Evolutionary conservation across 2,113 vertebrate genomes (phyloP), one percentile per base, ranked within the genome.

Genomic region (Dissostichus mawsoni): DNA sequence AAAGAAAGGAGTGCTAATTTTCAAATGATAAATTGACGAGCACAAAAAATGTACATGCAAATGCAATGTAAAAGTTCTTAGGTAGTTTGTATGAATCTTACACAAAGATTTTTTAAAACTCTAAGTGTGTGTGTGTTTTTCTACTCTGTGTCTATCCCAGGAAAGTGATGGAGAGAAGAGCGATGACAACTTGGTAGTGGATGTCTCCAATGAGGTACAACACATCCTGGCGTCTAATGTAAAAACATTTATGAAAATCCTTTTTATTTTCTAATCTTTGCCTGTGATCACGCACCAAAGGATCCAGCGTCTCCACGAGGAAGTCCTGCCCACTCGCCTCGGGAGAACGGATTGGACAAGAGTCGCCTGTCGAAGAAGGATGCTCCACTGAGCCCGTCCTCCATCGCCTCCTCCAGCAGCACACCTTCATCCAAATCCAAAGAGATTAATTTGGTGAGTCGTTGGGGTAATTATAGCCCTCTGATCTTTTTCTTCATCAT

Each of bases 101-200:
- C 29, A 29, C 29, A 29, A 29, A 29, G 29, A 4, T 29, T 4
- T 29, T 29, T n/a, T 5, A 13, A 17, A 4, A 25, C 11, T n/a
- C 36, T 72, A 51, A 17, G 10, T 75, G 12, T 51, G 36, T 45
- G 29, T 51, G n/a, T 83, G 16, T 56, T 41, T 29, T 9, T 16
- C 17, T 65, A 58, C 23, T 62, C 0, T 79, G 13, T 81, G 53
- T 79, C 5, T 3, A 2, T 33, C 36, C 13, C 91, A 99, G 98
- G 98, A 99, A 94, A 99, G 98, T 33, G 98, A 99, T 0, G 97
- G 96, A 4, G 98, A 99, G 92, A 99, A 99, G 89, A 99, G 98
- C 11, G 98, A 99, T 36, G 93, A 94, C 1, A 98, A 98, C 86
- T 91, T 99, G 79, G 98, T 99, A 5, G 97, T 99, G 0, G 98